phyloP scores from a whole-genome alignment of 2,113 vertebrate species.

The Silurus glanis region DNA sequence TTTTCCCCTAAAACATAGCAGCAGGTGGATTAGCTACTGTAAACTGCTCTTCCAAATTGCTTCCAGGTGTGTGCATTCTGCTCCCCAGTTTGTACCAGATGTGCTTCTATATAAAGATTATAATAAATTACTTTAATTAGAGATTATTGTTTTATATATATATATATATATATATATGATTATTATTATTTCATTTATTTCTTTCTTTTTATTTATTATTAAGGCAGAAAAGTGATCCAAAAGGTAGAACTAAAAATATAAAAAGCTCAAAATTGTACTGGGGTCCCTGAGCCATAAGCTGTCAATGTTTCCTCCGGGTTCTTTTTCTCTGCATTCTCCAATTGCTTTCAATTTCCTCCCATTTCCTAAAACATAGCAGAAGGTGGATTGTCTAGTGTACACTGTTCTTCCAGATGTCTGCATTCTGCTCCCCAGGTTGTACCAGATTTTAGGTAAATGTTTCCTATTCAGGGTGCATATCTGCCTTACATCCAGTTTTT shows the following conservation, averaged over 20 bases:
- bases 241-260: no score
- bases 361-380: neutral
- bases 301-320: no score
- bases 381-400: neutral
- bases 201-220: no score
- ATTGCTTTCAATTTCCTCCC: neutral
- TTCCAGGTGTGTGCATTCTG: neutral
- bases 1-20: neutral
- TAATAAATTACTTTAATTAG: no score
- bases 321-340: no score
- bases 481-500: neutral
- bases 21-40: neutral
- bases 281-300: no score
- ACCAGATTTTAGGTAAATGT: neutral
- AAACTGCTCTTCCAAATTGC: neutral
- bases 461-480: neutral
- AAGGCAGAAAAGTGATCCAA: no score
- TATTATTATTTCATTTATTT: no score
- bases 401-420: neutral
- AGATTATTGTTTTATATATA: no score
- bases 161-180: no score
- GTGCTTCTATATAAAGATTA: no score
- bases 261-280: no score
- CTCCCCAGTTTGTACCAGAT: neutral
- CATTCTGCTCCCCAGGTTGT: neutral